phyloP scores from a whole-genome alignment of 1,140 invertebrate species.

The Psilanteris sp. region DNA sequence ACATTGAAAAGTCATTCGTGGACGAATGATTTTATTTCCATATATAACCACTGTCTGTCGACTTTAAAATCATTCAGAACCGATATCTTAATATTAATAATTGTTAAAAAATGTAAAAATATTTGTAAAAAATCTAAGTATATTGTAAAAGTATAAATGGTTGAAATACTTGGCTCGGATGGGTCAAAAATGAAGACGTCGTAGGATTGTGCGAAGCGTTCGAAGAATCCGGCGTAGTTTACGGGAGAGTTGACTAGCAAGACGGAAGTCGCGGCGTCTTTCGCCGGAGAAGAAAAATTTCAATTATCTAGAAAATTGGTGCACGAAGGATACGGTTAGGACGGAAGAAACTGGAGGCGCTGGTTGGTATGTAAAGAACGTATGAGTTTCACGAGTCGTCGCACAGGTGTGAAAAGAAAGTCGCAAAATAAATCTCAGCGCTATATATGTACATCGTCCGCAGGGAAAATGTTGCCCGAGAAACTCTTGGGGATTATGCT shows the following conservation, averaged over 20 bases:
- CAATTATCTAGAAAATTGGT: constrained; percentile 66
- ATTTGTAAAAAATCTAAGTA: constrained; percentile 6
- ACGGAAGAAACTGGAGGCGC: constrained; percentile 35
- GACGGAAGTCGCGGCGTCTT: not conserved
- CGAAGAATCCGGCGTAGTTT: constrained; percentile 44
- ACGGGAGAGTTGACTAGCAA: constrained; percentile 31
- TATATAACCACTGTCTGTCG: no score
- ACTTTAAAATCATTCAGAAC: no score
- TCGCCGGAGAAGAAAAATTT: constrained; percentile 63
- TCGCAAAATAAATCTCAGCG: constrained; percentile 74
- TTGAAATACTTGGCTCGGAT: constrained; percentile 13
- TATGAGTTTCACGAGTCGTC: constrained; percentile 70
- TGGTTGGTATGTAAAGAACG: constrained; percentile 65
- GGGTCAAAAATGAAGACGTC: constrained; percentile 34
- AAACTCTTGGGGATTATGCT: constrained; percentile 50
- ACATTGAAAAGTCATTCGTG: no score
- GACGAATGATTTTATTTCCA: no score
- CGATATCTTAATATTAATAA: no score
- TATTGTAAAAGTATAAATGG: constrained; percentile 18
- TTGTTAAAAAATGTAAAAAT: no score
- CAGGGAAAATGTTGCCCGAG: constrained; percentile 47
- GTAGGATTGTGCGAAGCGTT: constrained; percentile 22
- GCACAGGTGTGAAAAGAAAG: constrained; percentile 73
- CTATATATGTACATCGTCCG: constrained; percentile 35
- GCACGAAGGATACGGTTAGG: constrained; percentile 42